phyloP scores from a whole-genome alignment of 2,113 vertebrate genomes.

The Dicrurus megarhynchus region DNA sequence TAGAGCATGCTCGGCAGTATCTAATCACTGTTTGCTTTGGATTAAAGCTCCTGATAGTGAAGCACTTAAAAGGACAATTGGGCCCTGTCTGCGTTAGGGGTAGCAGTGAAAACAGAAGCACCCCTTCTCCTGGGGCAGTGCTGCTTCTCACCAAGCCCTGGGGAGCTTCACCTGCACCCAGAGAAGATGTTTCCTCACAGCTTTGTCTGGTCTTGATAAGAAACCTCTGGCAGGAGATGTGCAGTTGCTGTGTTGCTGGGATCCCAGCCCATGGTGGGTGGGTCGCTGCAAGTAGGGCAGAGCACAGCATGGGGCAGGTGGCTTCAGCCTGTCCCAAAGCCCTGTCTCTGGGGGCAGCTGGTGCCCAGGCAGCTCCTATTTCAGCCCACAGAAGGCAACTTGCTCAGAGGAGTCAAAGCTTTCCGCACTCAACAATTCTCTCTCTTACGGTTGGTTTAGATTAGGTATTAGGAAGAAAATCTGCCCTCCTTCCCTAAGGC shows the following conservation, averaged over 20 bases:
- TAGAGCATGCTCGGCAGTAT: constrained; percentile 22
- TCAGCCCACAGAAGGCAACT: neutral
- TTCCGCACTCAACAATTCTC: neutral
- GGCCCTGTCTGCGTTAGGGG: neutral
- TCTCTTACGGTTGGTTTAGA: neutral
- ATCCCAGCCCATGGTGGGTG: too few relatives aligned
- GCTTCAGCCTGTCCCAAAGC: neutral
- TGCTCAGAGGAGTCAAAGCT: neutral
- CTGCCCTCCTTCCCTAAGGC: neutral
- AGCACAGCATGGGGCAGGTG: neutral
- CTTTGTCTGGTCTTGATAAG: neutral
- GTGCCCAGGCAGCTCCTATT: neutral
- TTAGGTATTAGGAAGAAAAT: neutral
- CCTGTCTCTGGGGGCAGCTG: neutral
- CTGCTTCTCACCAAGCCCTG: neutral
- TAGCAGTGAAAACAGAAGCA: constrained; percentile 5
- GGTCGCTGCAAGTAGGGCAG: neutral
- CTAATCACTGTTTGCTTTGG: constrained; percentile 66
- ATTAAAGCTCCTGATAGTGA: constrained; percentile 49
- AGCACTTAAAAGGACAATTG: constrained; percentile 17
- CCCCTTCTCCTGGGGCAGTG: neutral
- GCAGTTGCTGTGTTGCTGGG: neutral
- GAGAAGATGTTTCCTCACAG: neutral
- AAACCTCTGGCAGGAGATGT: neutral
- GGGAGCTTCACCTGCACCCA: neutral